These are phyloP conservation scores for Macrostomum lignano DNA, from an alignment of 1,140 invertebrate species.

Conservation along the genomic window DNA sequence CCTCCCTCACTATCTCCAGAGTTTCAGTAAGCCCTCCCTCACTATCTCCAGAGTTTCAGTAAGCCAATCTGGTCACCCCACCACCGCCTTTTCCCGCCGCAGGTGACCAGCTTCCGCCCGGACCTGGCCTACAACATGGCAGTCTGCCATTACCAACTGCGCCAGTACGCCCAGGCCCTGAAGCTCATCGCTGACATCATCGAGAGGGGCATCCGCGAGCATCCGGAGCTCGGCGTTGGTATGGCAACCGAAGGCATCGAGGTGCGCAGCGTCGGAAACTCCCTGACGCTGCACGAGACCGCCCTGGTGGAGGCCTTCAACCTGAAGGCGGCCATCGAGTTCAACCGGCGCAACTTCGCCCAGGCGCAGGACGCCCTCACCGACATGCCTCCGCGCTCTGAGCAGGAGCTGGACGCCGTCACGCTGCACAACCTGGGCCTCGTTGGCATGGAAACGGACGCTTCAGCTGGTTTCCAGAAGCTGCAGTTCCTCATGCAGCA, in stretches of 20 bases:
- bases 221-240: conserved; percentile 85
- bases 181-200: conserved; percentile 61
- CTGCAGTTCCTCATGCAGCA: conserved; percentile 80
- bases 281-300: conserved; percentile 70
- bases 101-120: conserved; percentile 21
- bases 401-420: conserved; percentile 87
- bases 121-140: conserved; percentile 81
- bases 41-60: no score
- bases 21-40: no score
- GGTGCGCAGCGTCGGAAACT: conserved; percentile 82
- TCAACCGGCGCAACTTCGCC: conserved; percentile 43
- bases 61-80: no score
- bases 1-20: no score
- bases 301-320: conserved; percentile 92
- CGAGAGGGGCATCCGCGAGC: conserved; percentile 70
- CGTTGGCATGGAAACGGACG: conserved; percentile 62
- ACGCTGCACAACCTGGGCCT: conserved; percentile 89
- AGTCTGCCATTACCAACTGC: conserved; percentile 67
- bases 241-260: conserved; percentile 91
- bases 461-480: conserved; percentile 77
- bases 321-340: conserved; percentile 91
- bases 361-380: conserved; percentile 66
- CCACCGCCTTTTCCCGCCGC: no score
- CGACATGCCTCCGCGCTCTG: conserved; percentile 76
- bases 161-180: conserved; percentile 62